Evolutionary conservation across 2,888 invertebrate species (phyloP).

Genomic region (Cerastoderma edule): DNA sequence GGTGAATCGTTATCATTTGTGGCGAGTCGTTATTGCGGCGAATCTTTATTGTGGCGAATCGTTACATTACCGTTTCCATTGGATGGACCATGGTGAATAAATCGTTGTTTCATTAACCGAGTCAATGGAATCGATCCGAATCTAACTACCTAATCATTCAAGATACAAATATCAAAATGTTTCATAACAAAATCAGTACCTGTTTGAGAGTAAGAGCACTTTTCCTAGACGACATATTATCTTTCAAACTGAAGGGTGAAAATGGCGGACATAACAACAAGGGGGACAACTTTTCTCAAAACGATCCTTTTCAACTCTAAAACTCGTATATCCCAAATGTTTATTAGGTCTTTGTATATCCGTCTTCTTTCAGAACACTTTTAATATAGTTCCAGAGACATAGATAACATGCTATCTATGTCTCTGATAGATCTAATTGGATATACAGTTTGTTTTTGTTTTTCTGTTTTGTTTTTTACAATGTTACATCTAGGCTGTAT

Average conservation of each 20-base stretch:
- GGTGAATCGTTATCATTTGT: neutral
- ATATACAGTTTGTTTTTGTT: no score
- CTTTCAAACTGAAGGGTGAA: neutral
- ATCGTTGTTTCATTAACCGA: neutral
- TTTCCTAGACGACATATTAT: slow-evolving; percentile 35
- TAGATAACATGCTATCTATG: no score
- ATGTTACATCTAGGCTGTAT: no score
- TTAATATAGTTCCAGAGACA: no score
- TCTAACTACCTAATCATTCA: no score
- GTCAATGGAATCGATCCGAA: no score
- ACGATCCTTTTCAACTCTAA: no score
- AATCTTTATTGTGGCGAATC: neutral
- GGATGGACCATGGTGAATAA: neutral
- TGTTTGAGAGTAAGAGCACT: slow-evolving; percentile 37
- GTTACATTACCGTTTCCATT: neutral
- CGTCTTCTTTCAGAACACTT: no score
- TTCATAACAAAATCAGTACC: slow-evolving; percentile 2
- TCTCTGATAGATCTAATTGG: no score
- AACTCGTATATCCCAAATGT: no score
- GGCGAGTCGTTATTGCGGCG: neutral
- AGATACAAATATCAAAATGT: neutral
- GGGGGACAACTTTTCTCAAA: slow-evolving; percentile 25
- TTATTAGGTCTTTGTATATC: no score
- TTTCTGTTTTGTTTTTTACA: no score
- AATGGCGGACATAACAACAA: slow-evolving; percentile 20